Evolutionary conservation across 2,888 invertebrate species (phyloP), one percentile per base, ranked within the genome.

Genomic region (Andrena trimmerana): DNA sequence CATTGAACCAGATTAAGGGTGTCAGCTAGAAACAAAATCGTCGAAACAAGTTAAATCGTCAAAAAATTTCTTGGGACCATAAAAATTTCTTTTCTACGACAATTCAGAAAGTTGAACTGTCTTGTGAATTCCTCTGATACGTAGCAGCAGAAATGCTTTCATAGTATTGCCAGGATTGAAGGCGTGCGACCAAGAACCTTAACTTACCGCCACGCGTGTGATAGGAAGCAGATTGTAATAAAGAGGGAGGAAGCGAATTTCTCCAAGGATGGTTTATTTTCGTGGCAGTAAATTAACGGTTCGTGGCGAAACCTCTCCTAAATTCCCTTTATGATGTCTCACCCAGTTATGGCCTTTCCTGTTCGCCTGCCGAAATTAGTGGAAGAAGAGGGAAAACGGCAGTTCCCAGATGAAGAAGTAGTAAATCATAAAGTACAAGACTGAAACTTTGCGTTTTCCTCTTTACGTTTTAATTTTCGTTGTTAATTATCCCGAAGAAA

Each of bases 231-330:
- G 60, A 77, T 77, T 81, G 84, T 75, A 67, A 78, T 57, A 66
- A 73, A 76, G 76, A 68, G 75, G 50, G 60, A 31, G 50, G 48
- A 59, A 31, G 62, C 76, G 81, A 86, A 85, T 85, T 88, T 89
- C 89, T 78, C 84, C 82, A 75, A 77, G 70, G 85, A 86, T 80
- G 88, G 89, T 89, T 90, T 88, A 91, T 89, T 90, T 90, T 90
- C 86, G 86, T 81, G 86, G 86, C 86, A 89, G 88, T 90, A 89
- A 91, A 91, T 91, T 91, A 90, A 91, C 87, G 91, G 90, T 87
- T 91, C 90, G 70, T 76, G 83, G 84, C 72, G 79, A 77, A 81
- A 73, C 85, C 79, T 65, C 86, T 71, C 80, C 13, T 70, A 67
- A 62, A 80, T 79, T 68, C 80, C 81, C 85, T 87, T 83, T 77